Percentiles rank a stretch among this genome's conserved stretches.
phyloP scores from a whole-genome alignment of 1,140 invertebrate genomes.

The Macrosteles quadrilineatus region DNA sequence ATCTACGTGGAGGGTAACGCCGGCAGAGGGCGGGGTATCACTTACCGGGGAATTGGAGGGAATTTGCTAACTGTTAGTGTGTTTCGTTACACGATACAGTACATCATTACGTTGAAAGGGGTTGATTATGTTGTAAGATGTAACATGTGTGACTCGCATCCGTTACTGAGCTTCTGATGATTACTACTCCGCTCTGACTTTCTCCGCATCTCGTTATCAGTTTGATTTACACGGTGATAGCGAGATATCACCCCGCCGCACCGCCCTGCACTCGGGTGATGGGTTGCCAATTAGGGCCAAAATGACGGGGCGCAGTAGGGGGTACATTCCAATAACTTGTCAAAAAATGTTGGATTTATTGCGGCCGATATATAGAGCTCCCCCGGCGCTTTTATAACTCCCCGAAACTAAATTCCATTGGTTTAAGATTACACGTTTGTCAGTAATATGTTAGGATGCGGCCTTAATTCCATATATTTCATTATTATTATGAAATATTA shows the following conservation, averaged over 20 bases:
- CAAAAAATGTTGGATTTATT: conserved; percentile 28
- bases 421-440: conserved; percentile 27
- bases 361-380: conserved; percentile 10
- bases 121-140: too few relatives aligned
- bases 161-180: too few relatives aligned
- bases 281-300: conserved; percentile 24
- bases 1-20: neutral
- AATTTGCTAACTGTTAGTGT: too few relatives aligned
- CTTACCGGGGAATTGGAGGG: too few relatives aligned
- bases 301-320: conserved; percentile 23
- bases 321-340: conserved; percentile 23
- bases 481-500: conserved; percentile 30
- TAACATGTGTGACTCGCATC: too few relatives aligned
- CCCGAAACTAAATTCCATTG: conserved; percentile 27
- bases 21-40: too few relatives aligned
- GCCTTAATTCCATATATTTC: conserved; percentile 30
- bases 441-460: conserved; percentile 19
- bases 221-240: neutral
- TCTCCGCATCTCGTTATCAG: conserved; percentile 5
- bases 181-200: too few relatives aligned
- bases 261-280: neutral
- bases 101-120: too few relatives aligned
- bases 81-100: too few relatives aligned
- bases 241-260: neutral
- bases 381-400: conserved; percentile 14